These are phyloP conservation scores for Lagria hirta DNA, from an alignment of 2,888 invertebrate species.

Conservation along the genomic window DNA sequence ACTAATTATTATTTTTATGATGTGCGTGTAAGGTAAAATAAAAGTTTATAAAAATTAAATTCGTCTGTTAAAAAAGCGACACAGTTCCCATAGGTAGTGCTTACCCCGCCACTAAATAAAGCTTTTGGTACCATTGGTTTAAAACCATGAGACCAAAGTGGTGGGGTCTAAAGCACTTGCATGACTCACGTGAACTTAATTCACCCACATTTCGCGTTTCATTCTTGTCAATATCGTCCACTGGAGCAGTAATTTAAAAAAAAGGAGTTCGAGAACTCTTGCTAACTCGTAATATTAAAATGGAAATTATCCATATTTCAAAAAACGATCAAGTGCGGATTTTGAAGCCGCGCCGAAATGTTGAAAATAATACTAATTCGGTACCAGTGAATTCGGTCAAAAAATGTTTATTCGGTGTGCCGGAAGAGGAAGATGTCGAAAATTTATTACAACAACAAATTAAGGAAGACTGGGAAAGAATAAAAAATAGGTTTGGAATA, in stretches of 20 bases:
- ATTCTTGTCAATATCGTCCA: neutral
- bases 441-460: constrained; percentile 63
- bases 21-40: too few species aligned
- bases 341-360: constrained; percentile 2
- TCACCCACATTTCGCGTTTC: constrained; percentile 10
- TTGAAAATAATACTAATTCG: constrained; percentile 8
- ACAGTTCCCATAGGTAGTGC: too few species aligned
- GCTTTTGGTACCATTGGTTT: too few species aligned
- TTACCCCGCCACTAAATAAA: too few species aligned
- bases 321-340: constrained; percentile 5
- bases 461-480: constrained; percentile 60
- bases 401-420: constrained; percentile 64
- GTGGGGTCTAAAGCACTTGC: constrained; percentile 9
- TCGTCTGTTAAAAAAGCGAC: too few species aligned
- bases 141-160: constrained; percentile 8
- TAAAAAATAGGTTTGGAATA: constrained; percentile 63
- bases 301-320: constrained; percentile 14
- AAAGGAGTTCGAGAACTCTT: neutral
- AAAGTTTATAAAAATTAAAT: too few species aligned
- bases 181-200: neutral
- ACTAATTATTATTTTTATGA: too few species aligned
- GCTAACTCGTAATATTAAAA: neutral
- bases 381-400: constrained; percentile 53
- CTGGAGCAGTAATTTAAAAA: neutral
- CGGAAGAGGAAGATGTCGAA: constrained; percentile 61